phyloP scores from a whole-genome alignment of 2,888 invertebrate species.

The Plebejus melissa region DNA sequence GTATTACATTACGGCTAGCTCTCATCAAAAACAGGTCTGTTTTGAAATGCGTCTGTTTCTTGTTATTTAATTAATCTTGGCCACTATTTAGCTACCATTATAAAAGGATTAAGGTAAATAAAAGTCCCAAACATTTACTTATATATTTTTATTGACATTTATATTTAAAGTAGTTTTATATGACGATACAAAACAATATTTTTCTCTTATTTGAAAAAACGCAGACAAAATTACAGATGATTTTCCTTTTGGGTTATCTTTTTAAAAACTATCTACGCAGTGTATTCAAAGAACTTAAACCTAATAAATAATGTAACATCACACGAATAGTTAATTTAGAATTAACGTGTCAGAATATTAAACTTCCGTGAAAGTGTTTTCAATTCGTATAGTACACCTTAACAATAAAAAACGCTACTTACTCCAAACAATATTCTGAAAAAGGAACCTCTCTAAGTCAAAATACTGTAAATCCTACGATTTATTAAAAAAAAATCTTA shows the following conservation, averaged over 20 bases:
- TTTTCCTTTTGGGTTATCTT: slow-evolving; percentile 30
- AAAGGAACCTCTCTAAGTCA: slow-evolving; percentile 59
- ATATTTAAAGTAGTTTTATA: slow-evolving; percentile 58
- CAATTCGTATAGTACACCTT: slow-evolving; percentile 28
- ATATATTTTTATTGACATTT: slow-evolving; percentile 61
- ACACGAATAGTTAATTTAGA: slow-evolving; percentile 37
- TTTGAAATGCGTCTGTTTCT: too few relatives aligned
- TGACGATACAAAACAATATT: slow-evolving; percentile 53
- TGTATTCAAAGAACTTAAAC: slow-evolving; percentile 30
- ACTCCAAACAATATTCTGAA: slow-evolving; percentile 25
- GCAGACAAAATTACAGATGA: slow-evolving; percentile 32
- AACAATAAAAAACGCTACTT: slow-evolving; percentile 28
- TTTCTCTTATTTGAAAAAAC: slow-evolving; percentile 37
- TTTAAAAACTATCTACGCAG: slow-evolving; percentile 32
- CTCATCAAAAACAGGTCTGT: too few relatives aligned
- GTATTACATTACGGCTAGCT: too few relatives aligned
- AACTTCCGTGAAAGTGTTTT: slow-evolving; percentile 35
- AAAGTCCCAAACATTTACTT: background rate
- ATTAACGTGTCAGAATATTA: slow-evolving; percentile 35
- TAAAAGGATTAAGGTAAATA: background rate
- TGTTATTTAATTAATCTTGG: too few relatives aligned
- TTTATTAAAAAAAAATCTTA: slow-evolving; percentile 47
- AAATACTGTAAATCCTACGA: slow-evolving; percentile 59
- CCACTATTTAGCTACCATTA: background rate
- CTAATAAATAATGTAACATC: slow-evolving; percentile 37